These are phyloP conservation scores for Macrochelys suwanniensis DNA, from an alignment of 2,797 vertebrate genomes.

Conservation along the genomic window DNA sequence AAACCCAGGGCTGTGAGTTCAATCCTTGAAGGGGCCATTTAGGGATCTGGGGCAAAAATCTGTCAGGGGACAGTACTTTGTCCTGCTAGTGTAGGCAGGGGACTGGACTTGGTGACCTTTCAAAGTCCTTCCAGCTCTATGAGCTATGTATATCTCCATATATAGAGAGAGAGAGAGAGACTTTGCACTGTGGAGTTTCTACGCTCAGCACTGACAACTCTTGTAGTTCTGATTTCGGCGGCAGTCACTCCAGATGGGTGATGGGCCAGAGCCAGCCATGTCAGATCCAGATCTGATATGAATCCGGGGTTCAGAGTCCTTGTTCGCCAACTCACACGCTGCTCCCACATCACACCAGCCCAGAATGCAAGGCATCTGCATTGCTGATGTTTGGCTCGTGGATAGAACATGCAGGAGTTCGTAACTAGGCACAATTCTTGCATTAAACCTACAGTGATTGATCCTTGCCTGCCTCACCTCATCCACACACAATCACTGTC, in stretches of 20 bases:
- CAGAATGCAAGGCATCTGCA: fast-evolving
- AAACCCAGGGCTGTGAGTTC: too few relatives aligned
- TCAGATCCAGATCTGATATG: too few relatives aligned
- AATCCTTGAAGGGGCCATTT: too few relatives aligned
- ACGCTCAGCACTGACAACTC: neutral
- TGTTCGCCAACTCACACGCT: neutral
- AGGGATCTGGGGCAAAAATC: too few relatives aligned
- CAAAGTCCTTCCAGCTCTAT: too few relatives aligned
- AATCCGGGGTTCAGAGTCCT: neutral
- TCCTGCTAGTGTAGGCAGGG: too few relatives aligned
- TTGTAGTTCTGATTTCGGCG: neutral
- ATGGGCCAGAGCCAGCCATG: neutral
- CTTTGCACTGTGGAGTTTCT: too few relatives aligned
- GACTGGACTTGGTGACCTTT: too few relatives aligned
- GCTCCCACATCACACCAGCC: neutral
- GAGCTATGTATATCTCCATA: too few relatives aligned
- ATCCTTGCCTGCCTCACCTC: neutral
- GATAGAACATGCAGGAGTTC: neutral
- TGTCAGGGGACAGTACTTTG: too few relatives aligned
- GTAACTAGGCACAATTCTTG: neutral
- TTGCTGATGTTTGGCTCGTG: neutral
- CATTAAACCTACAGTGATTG: neutral
- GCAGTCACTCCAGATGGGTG: neutral
- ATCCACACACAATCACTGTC: neutral
- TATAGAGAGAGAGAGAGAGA: too few relatives aligned